Conservation (phyloP, 2,888 invertebrate species). For the Zaprionus lineosus region DNA sequence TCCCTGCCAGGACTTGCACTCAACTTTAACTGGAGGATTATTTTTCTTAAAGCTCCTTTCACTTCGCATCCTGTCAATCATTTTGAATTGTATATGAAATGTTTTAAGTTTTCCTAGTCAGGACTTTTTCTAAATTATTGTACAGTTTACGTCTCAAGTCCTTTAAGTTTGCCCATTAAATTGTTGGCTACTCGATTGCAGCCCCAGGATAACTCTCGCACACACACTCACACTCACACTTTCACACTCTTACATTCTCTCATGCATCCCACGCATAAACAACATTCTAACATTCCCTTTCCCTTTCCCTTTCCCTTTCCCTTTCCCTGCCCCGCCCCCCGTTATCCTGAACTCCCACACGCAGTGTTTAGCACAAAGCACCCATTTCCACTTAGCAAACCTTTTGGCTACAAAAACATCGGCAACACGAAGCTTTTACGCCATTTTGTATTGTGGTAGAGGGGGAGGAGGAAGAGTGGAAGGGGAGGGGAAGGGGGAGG, state of each 20-base stretch:
- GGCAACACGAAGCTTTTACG: constrained; percentile 30
- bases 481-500: background rate
- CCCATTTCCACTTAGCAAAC: constrained; percentile 70
- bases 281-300: background rate
- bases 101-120: too few relatives aligned
- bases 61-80: background rate
- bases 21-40: background rate
- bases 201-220: too few relatives aligned
- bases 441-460: constrained; percentile 35
- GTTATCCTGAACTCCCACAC: too few relatives aligned
- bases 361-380: constrained; percentile 47
- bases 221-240: too few relatives aligned
- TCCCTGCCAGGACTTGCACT: background rate
- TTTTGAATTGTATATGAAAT: background rate
- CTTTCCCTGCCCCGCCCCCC: too few relatives aligned
- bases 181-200: too few relatives aligned
- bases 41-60: background rate
- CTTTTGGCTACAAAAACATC: constrained; percentile 41
- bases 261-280: constrained; percentile 21
- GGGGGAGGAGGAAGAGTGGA: background rate
- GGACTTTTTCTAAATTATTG: background rate
- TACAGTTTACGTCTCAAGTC: background rate
- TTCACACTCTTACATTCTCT: too few relatives aligned
- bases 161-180: too few relatives aligned
- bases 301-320: background rate